These are phyloP conservation scores for Chaenogobius annularis DNA, from an alignment of 2,113 vertebrate species.

Conservation along the genomic window DNA sequence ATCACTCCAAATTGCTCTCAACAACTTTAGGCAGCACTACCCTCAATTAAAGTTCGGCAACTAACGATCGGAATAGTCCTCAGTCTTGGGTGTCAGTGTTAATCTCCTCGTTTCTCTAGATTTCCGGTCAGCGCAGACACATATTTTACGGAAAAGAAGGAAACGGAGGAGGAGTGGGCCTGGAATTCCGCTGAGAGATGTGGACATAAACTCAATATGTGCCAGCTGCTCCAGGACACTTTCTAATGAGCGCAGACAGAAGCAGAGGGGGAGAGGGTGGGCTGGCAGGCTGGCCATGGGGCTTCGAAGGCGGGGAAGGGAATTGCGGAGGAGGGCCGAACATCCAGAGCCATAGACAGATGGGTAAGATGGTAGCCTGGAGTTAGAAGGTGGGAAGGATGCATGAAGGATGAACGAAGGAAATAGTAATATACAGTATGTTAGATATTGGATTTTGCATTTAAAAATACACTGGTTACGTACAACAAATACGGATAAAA, in stretches of 20 bases:
- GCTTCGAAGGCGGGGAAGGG: constrained; percentile 5
- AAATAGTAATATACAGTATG: not conserved
- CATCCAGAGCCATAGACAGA: constrained; percentile 18
- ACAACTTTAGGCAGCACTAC: constrained; percentile 4
- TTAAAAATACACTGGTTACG: not conserved
- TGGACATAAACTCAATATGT: constrained; percentile 39
- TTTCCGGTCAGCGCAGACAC: not conserved
- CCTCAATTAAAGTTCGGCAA: constrained; percentile 12
- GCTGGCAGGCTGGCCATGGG: constrained; percentile 15
- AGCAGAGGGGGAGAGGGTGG: constrained; percentile 14
- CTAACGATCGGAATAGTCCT: not conserved
- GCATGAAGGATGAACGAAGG: not conserved
- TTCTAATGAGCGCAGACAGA: constrained; percentile 50
- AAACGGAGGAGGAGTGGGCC: not conserved
- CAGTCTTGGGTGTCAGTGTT: not conserved
- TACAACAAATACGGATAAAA: not conserved
- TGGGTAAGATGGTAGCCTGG: constrained; percentile 7
- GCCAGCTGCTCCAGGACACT: constrained; percentile 34
- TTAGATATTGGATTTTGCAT: not conserved
- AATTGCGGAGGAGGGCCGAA: constrained; percentile 1
- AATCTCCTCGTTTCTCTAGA: not conserved
- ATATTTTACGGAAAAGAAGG: constrained; percentile 1
- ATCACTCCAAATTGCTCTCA: constrained; percentile 1
- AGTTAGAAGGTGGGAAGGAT: not conserved
- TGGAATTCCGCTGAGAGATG: constrained; percentile 22